These are phyloP conservation scores for Otocyon megalotis DNA, from an alignment of 2,113 vertebrate species.

Conservation along the genomic window DNA sequence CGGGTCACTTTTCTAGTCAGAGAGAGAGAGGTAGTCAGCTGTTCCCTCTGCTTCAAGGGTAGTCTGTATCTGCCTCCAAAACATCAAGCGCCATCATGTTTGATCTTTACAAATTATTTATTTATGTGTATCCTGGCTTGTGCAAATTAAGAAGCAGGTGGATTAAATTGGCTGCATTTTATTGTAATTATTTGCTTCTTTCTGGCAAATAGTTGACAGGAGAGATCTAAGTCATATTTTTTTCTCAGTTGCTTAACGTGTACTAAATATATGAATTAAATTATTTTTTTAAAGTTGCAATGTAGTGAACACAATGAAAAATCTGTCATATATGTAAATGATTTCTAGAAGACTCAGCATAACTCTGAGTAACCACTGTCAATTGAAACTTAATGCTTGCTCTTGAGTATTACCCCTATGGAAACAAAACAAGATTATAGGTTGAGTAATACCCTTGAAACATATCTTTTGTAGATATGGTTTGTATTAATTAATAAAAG, in stretches of 20 bases:
- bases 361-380: background rate
- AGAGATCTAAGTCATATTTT: background rate
- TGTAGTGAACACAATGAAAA: background rate
- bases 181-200: background rate
- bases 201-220: background rate
- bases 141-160: background rate
- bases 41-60: background rate
- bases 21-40: background rate
- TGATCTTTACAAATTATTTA: background rate
- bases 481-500: constrained; percentile 23
- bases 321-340: background rate
- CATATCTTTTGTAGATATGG: background rate
- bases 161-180: background rate
- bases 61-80: background rate
- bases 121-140: background rate
- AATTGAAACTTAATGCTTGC: background rate
- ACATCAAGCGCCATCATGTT: background rate
- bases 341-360: background rate
- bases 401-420: background rate
- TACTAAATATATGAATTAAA: background rate
- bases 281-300: background rate
- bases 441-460: background rate
- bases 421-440: background rate
- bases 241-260: background rate
- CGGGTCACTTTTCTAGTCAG: background rate